Conservation (phyloP, 1,140 invertebrate species). For the Ericerus pela region DNA sequence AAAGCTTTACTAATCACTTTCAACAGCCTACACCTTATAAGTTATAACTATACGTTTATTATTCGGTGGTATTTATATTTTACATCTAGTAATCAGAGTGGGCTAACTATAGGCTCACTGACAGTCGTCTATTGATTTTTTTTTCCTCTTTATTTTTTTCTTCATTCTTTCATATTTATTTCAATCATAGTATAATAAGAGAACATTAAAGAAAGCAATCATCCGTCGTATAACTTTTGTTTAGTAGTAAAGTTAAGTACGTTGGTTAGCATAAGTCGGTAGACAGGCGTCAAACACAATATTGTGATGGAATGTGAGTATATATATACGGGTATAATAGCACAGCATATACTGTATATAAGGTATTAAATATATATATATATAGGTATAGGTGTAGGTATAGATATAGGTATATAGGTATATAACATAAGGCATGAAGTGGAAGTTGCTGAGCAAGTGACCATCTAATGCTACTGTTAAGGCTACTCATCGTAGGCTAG, state of each 20-base stretch:
- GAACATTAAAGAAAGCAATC: slow-evolving; percentile 9
- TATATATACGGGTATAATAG: neutral
- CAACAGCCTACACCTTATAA: too few relatives aligned
- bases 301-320: neutral
- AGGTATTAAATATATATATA: too few relatives aligned
- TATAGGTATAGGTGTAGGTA: too few relatives aligned
- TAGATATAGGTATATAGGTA: too few relatives aligned
- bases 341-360: neutral
- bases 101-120: neutral
- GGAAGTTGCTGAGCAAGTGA: slow-evolving; percentile 9
- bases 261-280: neutral
- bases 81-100: neutral
- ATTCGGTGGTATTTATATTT: neutral
- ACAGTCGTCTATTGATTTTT: slow-evolving; percentile 1
- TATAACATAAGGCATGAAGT: neutral
- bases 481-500: slow-evolving; percentile 3
- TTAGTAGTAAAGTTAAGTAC: slow-evolving; percentile 7
- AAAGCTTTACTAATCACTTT: neutral
- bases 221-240: neutral
- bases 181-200: neutral
- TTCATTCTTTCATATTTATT: neutral
- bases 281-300: slow-evolving; percentile 3
- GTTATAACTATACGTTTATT: too few relatives aligned
- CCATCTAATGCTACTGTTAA: slow-evolving; percentile 8
- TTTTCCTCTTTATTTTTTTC: slow-evolving; percentile 1